phyloP scores from a whole-genome alignment of 1,140 invertebrate species.

The Hylaeus volcanicus region DNA sequence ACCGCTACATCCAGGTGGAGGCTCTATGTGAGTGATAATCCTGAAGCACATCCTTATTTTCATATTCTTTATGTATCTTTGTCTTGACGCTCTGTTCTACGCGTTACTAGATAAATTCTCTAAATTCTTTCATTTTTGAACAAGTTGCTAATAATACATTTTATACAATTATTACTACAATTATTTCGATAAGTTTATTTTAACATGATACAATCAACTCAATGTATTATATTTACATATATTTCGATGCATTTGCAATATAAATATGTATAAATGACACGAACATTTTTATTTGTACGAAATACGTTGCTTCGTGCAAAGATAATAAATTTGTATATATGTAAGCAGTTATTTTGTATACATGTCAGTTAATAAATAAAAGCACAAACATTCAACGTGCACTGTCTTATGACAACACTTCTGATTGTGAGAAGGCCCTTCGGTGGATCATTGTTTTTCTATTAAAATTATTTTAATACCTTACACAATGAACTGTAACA shows the following conservation, averaged over 20 bases:
- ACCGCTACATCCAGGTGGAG: conserved; percentile 77
- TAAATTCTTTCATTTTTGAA: conserved; percentile 9
- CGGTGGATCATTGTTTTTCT: conserved; percentile 18
- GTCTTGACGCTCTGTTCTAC: conserved; percentile 68
- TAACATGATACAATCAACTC: conserved; percentile 10
- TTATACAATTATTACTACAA: conserved; percentile 24
- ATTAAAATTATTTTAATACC: conserved; percentile 17
- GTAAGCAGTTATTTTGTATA: conserved; percentile 58
- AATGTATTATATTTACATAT: conserved; percentile 43
- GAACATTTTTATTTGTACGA: conserved; percentile 46
- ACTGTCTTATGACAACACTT: conserved; percentile 32
- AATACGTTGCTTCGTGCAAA: conserved; percentile 30
- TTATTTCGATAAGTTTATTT: conserved; percentile 14
- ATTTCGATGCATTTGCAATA: conserved; percentile 24
- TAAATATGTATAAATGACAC: conserved; percentile 36
- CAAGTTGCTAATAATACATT: conserved; percentile 8
- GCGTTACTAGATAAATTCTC: conserved; percentile 67
- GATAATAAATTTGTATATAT: conserved; percentile 44
- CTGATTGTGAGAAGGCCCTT: conserved; percentile 25
- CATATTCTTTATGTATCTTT: conserved; percentile 72
- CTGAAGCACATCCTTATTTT: conserved; percentile 73
- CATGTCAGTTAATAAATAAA: conserved; percentile 60
- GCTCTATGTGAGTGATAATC: conserved; percentile 80
- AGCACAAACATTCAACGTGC: conserved; percentile 45
- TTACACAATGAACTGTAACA: conserved; percentile 7